Evolutionary conservation across 2,113 vertebrate species (phyloP).

Genomic region (Saguinus imperator): DNA sequence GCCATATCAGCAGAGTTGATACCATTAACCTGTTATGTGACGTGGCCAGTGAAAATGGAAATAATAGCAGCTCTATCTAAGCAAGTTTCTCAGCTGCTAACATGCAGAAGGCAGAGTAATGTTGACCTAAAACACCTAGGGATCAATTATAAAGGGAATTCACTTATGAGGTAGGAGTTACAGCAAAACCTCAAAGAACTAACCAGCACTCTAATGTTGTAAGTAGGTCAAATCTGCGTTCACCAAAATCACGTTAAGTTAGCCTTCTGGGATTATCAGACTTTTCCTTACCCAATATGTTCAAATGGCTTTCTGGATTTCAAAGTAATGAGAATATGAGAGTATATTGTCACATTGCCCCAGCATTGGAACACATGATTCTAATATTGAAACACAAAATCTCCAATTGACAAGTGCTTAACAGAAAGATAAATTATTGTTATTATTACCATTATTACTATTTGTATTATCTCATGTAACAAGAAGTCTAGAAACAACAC

Average conservation of each 20-base stretch:
- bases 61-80: not conserved
- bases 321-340: not conserved
- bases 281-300: not conserved
- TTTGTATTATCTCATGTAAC: not conserved
- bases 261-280: not conserved
- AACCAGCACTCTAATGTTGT: not conserved
- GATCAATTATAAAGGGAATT: not conserved
- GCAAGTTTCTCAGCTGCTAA: not conserved
- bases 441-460: not conserved
- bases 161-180: not conserved
- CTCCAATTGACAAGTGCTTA: not conserved
- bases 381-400: not conserved
- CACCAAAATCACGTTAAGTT: not conserved
- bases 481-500: not conserved
- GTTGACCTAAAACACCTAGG: not conserved
- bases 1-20: not conserved
- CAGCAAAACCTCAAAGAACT: not conserved
- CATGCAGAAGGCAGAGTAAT: not conserved
- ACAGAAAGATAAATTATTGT: not conserved
- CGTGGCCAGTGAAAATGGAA: not conserved
- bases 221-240: not conserved
- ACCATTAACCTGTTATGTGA: not conserved
- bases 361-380: not conserved
- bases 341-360: not conserved
- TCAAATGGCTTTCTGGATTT: not conserved